Percentiles rank a stretch among this genome's conserved stretches.
Conservation (phyloP, 1,140 invertebrate genomes). For the Asobara japonica region DNA sequence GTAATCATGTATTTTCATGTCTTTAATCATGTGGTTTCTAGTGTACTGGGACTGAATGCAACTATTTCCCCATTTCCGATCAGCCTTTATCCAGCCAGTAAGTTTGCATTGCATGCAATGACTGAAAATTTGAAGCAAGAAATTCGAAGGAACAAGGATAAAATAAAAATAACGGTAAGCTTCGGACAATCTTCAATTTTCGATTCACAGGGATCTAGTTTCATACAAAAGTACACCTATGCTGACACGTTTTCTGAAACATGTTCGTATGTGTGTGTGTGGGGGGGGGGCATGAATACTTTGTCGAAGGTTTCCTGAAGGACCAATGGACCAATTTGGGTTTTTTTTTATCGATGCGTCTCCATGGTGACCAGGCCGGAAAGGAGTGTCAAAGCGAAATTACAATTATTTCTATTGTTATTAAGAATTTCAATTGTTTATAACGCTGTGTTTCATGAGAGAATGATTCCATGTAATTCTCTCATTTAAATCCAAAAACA, state of each 20-base stretch:
- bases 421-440: no score
- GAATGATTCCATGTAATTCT: no score
- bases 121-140: slow-evolving; percentile 66
- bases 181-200: background rate
- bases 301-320: no score
- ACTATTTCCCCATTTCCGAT: background rate
- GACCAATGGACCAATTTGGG: no score
- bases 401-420: no score
- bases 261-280: no score
- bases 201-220: background rate
- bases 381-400: no score
- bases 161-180: slow-evolving; percentile 56
- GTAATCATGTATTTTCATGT: no score
- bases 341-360: background rate
- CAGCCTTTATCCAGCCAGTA: slow-evolving; percentile 64
- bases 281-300: no score
- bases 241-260: background rate
- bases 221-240: background rate
- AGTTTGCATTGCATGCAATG: slow-evolving; percentile 65
- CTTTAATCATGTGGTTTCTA: background rate
- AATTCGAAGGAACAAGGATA: slow-evolving; percentile 47
- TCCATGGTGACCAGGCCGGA: no score
- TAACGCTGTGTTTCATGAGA: no score
- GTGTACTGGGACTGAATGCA: slow-evolving; percentile 1
- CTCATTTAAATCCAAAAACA: no score